Percentiles rank a stretch among this genome's conserved stretches.
Evolutionary conservation across 2,113 vertebrate species (phyloP).

Genomic region (Entosphenus tridentatus): DNA sequence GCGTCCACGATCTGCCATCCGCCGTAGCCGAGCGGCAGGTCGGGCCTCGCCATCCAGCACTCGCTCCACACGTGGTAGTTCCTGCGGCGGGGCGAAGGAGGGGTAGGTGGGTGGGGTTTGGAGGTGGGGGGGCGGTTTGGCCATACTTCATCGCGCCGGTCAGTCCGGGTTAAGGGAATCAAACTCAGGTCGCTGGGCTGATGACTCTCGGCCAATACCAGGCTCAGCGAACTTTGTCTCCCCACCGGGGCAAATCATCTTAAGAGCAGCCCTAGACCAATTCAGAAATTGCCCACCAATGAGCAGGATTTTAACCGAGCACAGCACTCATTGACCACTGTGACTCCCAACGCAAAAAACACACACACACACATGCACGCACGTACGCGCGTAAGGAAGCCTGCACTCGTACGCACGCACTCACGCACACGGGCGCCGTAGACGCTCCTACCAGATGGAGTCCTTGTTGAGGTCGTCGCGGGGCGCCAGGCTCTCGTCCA

Average conservation of each 20-base stretch:
- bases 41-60: conserved; percentile 71
- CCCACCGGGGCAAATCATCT: no score
- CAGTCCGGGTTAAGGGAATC: background rate
- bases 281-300: no score
- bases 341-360: no score
- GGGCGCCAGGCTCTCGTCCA: conserved; percentile 44
- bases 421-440: no score
- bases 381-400: no score
- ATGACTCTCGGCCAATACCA: conserved; percentile 16
- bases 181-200: conserved; percentile 13
- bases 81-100: conserved; percentile 23
- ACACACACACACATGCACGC: no score
- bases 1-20: conserved; percentile 88
- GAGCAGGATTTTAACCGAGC: no score
- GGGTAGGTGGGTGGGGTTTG: background rate
- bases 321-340: no score
- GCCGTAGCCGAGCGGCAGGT: conserved; percentile 65
- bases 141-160: background rate
- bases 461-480: conserved; percentile 48
- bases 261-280: no score
- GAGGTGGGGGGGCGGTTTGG: conserved; percentile 8
- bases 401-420: no score
- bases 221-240: background rate
- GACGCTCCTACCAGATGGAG: conserved; percentile 49
- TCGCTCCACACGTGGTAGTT: conserved; percentile 98